Evolutionary conservation across 1,140 invertebrate species (phyloP), one percentile per base, ranked within the genome.

Genomic region (Belonocnema kinseyi): DNA sequence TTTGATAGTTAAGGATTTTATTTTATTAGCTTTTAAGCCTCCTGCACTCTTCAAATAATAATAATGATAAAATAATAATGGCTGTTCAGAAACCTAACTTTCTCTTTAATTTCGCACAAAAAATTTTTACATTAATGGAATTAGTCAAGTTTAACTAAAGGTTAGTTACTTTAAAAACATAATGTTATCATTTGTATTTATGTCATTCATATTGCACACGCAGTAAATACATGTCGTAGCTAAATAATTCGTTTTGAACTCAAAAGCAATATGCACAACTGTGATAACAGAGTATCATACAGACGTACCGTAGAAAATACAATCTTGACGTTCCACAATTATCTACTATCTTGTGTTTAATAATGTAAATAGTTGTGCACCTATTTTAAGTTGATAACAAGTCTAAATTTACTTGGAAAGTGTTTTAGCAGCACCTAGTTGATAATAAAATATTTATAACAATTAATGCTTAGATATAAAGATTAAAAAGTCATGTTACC

Each of bases 371-470:
- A 66, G 14, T 66, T 66, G 33, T 66, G 58, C 40, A n/a, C 61
- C 12, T 66, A 66, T 66, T 66, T 66, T 3, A 40, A 66, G 40
- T 26, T 46, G 61, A 66, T 66, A 66, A 66, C 26, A 46, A 66
- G 14, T 33, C 46, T 66, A 66, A 66, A 66, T 66, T 40, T 40
- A 33, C 61, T n/a, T 66, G 26, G 33, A 66, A 66, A 66, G 61
- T 66, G 61, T 66, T 66, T 66, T 66, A 66, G 16, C 61, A 66
- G 33, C 33, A 66, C 61, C n/a, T 66, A 40, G 12, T 14, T 14
- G 33, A 66, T 66, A 66, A 66, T 66, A 26, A 66, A 14, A 66
- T 40, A 66, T 66, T 66, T 33, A 66, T 66, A 66, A 66, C 61
- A 66, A 66, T 66, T 66, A 66, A 66, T 66, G 61, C 61, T n/a